Evolutionary conservation across 2,113 vertebrate genomes (phyloP), one percentile per base, ranked within the genome.

Genomic region (Centropristis striata): DNA sequence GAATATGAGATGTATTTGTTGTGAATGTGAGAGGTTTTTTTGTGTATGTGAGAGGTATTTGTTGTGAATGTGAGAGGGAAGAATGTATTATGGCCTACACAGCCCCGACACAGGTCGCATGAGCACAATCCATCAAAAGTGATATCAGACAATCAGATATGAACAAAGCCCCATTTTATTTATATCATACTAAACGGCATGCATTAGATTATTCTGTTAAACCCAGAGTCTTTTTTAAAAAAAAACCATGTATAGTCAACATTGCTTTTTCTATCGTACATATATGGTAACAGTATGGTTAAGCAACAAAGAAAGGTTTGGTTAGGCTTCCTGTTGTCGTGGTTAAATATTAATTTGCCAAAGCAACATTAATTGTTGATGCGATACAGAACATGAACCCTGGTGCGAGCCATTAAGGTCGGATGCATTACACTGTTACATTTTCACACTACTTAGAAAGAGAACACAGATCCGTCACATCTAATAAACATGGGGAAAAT

Each of bases 311-410:
- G 57, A 32, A 4, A n/a, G 15, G 16, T 46, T 57, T 42, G 54
- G 41, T 16, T 11, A 5, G 16, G 28, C 42, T 51, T 27, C 1
- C 15, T 37, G 27, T 36, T 54, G 63, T 36, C 13, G 58, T 46
- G 42, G 8, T 69, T 77, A 64, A 68, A 73, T 69, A 63, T 78
- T 59, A 25, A 75, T 60, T 65, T 42, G 39, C 18, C 42, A 63
- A 8, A 53, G 63, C 36, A 25, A 8, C 68, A 78, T 69, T 39
- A 79, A 76, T 67, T 46, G 36, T 69, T 81, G 27, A 85, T 85
- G 68, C 14, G 18, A 51, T 50, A 21, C 4, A 49, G 55, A 61
- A 69, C 57, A 63, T 64, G 41, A 50, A 36, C 42, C 51, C 9
- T 21, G 25, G 46, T 54, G 46, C 60, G 18, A 21, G 23, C 7